A percentile compares a stretch with the other conserved stretches of the same genome.
Evolutionary conservation across 2,888 invertebrate species (phyloP).

Genomic region (Sarcophaga rosellei): DNA sequence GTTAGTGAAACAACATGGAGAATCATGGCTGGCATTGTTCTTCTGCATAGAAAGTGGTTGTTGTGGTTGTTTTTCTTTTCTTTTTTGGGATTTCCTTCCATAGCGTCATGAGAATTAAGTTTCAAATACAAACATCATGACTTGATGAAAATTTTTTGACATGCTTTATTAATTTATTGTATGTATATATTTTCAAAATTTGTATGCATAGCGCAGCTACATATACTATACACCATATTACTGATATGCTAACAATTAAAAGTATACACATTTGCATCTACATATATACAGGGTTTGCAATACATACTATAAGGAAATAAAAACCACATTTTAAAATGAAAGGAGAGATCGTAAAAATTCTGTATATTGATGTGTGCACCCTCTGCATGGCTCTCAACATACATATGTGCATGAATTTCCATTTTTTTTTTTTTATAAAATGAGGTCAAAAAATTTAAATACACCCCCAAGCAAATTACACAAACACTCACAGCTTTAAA

Average conservation of each 20-base stretch:
- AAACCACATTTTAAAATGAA: too few species aligned
- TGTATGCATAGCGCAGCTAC: not conserved
- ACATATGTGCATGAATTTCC: constrained; percentile 39
- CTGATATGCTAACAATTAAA: not conserved
- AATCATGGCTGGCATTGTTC: too few species aligned
- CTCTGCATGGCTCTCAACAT: constrained; percentile 10
- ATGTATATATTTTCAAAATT: constrained; percentile 27
- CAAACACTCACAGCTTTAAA: not conserved
- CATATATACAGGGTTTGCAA: not conserved
- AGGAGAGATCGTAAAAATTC: not conserved
- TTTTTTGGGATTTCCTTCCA: not conserved
- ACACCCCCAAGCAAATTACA: not conserved
- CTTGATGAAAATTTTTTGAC: constrained; percentile 63
- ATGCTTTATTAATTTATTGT: constrained; percentile 67
- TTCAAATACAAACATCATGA: constrained; percentile 37
- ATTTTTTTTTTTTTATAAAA: constrained; percentile 19
- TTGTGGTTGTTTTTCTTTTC: not conserved
- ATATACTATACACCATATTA: not conserved
- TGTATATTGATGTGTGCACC: not conserved
- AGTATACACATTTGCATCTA: not conserved
- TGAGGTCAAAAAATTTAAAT: constrained; percentile 7
- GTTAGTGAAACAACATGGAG: too few species aligned
- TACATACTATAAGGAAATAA: not conserved
- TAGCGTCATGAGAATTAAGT: not conserved
- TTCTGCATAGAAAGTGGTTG: not conserved